phyloP scores from a whole-genome alignment of 2,888 invertebrate species.

The Heteromyza rotundicornis region DNA sequence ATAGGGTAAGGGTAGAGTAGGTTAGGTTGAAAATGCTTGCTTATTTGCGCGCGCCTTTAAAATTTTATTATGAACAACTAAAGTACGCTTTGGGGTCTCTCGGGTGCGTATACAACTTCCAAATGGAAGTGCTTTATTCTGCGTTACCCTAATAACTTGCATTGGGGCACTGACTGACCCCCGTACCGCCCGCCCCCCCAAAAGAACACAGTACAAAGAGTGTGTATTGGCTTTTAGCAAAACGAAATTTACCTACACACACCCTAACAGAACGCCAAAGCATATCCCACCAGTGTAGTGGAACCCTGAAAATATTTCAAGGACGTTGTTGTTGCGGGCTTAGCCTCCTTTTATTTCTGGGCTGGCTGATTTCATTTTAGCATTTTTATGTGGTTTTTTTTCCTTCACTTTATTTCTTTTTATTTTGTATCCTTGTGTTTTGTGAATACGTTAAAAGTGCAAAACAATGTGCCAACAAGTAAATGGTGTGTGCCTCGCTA shows the following conservation, averaged over 20 bases:
- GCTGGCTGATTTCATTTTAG: too few species aligned
- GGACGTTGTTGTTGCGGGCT: too few species aligned
- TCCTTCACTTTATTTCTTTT: background rate
- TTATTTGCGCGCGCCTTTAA: constrained; percentile 16
- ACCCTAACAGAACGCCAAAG: background rate
- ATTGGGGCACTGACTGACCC: background rate
- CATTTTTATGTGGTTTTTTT: background rate
- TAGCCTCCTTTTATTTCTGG: too few species aligned
- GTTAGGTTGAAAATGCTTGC: too few species aligned
- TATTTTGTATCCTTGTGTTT: background rate
- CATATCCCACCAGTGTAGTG: too few species aligned
- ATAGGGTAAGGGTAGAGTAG: too few species aligned
- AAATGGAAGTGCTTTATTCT: background rate
- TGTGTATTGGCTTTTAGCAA: too few species aligned
- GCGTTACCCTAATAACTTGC: background rate
- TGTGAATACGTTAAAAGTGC: background rate
- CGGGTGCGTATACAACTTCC: background rate
- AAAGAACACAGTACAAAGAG: background rate
- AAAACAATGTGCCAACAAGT: constrained; percentile 4
- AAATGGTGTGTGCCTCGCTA: too few species aligned
- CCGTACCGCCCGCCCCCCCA: background rate
- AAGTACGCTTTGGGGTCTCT: constrained; percentile 17
- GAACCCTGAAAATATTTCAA: background rate
- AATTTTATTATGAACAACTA: constrained; percentile 26
- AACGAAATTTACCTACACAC: background rate